A percentile compares a stretch with the other conserved stretches of the same genome.
Evolutionary conservation across 2,888 invertebrate species (phyloP).

Genomic region (Hoplodrina blanda): DNA sequence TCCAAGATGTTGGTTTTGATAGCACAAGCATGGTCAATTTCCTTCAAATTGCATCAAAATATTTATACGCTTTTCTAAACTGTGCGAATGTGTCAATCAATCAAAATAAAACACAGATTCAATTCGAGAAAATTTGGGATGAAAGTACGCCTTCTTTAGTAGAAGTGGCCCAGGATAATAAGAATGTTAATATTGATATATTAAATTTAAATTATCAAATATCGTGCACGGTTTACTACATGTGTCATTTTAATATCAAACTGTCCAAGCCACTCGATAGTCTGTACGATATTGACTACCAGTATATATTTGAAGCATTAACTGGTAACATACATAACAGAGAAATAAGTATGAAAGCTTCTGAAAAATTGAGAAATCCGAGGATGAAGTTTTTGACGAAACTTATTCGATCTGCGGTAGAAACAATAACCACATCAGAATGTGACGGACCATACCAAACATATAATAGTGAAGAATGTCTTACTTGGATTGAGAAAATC

Average conservation of each 20-base stretch:
- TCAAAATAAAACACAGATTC: slow-evolving; percentile 82
- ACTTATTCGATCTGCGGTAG: slow-evolving; percentile 93
- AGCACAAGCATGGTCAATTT: slow-evolving; percentile 91
- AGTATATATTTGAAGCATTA: slow-evolving; percentile 90
- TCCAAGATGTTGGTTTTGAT: slow-evolving; percentile 94
- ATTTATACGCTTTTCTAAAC: slow-evolving; percentile 85
- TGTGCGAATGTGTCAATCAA: slow-evolving; percentile 81
- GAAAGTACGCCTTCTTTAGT: slow-evolving; percentile 93
- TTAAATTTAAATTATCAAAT: slow-evolving; percentile 95
- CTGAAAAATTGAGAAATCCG: slow-evolving; percentile 93
- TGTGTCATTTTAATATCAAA: slow-evolving; percentile 94
- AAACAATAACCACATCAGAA: slow-evolving; percentile 92
- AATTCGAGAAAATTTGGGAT: slow-evolving; percentile 93
- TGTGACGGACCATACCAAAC: slow-evolving; percentile 86
- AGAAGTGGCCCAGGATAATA: slow-evolving; percentile 94
- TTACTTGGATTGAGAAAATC: slow-evolving; percentile 94
- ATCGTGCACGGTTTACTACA: slow-evolving; percentile 94
- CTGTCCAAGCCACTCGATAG: slow-evolving; percentile 93
- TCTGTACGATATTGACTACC: slow-evolving; percentile 94
- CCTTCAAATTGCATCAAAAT: slow-evolving; percentile 84
- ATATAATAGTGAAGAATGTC: slow-evolving; percentile 82
- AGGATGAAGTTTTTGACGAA: slow-evolving; percentile 94
- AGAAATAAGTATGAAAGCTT: slow-evolving; percentile 91
- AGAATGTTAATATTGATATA: slow-evolving; percentile 93
- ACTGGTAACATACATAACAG: slow-evolving; percentile 84